Evolutionary conservation across 2,888 invertebrate species (phyloP), one percentile per base, ranked within the genome.

Genomic region (Hedychridium roseum): DNA sequence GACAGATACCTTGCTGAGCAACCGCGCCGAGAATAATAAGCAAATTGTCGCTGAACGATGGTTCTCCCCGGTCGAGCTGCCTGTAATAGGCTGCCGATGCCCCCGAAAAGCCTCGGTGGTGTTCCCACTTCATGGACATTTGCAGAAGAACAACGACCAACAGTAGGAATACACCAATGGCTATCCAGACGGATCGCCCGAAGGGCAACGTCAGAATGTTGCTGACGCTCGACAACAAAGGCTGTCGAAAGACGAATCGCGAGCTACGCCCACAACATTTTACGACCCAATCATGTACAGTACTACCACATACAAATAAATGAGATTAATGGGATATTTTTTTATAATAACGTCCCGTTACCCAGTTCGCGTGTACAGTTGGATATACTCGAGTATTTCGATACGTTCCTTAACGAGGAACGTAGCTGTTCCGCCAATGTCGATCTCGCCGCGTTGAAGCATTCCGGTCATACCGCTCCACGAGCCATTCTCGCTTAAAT

Each of bases 161-260:
- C 9, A 82, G 50, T 2, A 85, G 65, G 20, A 87, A 67, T 0
- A 76, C 80, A 3, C 80, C 59, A 14, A 82, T 81, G 18, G 84
- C 82, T 37, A 84, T 76, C 89, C 89, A 89, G n/a, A 90, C 88
- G 1, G 81, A 76, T 20, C 73, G 79, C 46, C 84, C 82, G 67
- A 90, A 90, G 0, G 90, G 89, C 17, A 90, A 75, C 1, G 85
- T 74, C 68, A 87, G 90, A 32, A 90, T 84, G 68, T 90, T 90
- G 57, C 85, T 86, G 28, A 90, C 86, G 53, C 86, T 88, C 0
- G 90, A 87, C 3, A 90, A 71, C 66, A 89, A 86, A 1, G 90
- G 90, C 69, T 88, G 86, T 38, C 86, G 85, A 70, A 90, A 90
- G 14, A 90, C 83, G 69, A 90, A 88, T 63, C 86, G 85, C 0